A percentile compares a stretch with the other conserved stretches of the same genome.
These are phyloP conservation scores for Triplophysa yarkandensis DNA, from an alignment of 2,797 vertebrate species.

Conservation along the genomic window DNA sequence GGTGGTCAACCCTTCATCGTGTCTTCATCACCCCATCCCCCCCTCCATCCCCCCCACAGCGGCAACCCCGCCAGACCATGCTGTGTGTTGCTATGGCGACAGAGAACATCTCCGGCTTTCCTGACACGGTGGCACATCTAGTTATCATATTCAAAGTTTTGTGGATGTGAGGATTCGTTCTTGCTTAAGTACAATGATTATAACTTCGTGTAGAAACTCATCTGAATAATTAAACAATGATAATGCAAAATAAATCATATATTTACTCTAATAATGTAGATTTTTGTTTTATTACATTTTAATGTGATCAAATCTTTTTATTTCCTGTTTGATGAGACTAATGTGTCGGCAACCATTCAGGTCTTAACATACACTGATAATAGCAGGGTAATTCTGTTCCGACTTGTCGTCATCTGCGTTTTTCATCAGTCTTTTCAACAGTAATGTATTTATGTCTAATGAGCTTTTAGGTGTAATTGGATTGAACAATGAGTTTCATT, in stretches of 20 bases:
- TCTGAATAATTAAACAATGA: not conserved
- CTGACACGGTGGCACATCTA: constrained; percentile 45
- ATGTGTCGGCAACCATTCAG: not conserved
- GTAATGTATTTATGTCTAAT: constrained; percentile 49
- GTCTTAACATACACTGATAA: not conserved
- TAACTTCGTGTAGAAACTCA: not conserved
- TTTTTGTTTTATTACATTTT: not conserved
- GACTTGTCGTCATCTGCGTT: constrained; percentile 56
- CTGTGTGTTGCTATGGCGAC: constrained; percentile 75
- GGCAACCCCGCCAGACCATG: constrained; percentile 33
- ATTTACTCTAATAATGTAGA: not conserved
- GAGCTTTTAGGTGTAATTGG: constrained; percentile 45
- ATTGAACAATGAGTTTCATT: too few species aligned
- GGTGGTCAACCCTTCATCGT: constrained; percentile 19
- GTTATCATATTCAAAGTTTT: constrained; percentile 61
- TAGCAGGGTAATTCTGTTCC: not conserved
- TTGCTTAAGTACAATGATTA: constrained; percentile 6
- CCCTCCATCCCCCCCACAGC: constrained; percentile 33
- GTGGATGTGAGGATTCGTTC: constrained; percentile 10
- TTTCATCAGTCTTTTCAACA: constrained; percentile 41
- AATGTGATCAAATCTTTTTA: not conserved
- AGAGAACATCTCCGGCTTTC: constrained; percentile 59
- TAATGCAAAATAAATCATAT: not conserved
- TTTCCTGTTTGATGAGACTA: not conserved
- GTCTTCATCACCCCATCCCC: constrained; percentile 17